Evolutionary conservation across 2,888 invertebrate species (phyloP), one percentile per base, ranked within the genome.

Genomic region (Geotrupes spiniger): DNA sequence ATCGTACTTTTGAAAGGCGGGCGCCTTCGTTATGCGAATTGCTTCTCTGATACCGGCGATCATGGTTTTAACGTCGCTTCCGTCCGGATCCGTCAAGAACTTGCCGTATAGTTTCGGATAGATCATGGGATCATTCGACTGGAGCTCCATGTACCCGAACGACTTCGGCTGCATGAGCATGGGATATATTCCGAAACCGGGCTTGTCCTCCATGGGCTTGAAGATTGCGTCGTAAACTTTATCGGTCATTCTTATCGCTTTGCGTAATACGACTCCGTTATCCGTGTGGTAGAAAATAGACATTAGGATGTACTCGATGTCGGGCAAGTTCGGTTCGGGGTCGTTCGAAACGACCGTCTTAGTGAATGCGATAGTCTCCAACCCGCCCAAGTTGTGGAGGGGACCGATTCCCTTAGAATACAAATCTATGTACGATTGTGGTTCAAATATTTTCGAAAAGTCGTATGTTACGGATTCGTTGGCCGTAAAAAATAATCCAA

Each of bases 71-170:
- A 80, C 69, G 59, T 89, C 77, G 12, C n/a, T 15, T 2, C 29
- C 21, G 11, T 78, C 65, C 1, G 77, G 77, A 59, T 85, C 76
- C 0, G 77, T 75, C 52, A 89, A 78, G 67, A 91, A 92, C 60
- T 90, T 87, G 0, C 89, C 85, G 58, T 87, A 82, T 60, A 92
- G 80, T 9, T n/a, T n/a, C n/a, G n/a, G n/a, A n/a, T n/a, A n/a
- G n/a, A n/a, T n/a, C n/a, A n/a, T n/a, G n/a, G n/a, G n/a, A n/a
- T n/a, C n/a, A n/a, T n/a, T n/a, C n/a, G n/a, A n/a, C n/a, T n/a
- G n/a, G n/a, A n/a, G n/a, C n/a, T n/a, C n/a, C n/a, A n/a, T n/a
- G n/a, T n/a, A n/a, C n/a, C n/a, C n/a, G n/a, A n/a, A n/a, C n/a
- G n/a, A n/a, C n/a, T n/a, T n/a, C n/a, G n/a, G n/a, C n/a, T n/a